A percentile compares a stretch with the other conserved stretches of the same genome.
Conservation (phyloP, 2,113 vertebrate species). For the Scortum barcoo region DNA sequence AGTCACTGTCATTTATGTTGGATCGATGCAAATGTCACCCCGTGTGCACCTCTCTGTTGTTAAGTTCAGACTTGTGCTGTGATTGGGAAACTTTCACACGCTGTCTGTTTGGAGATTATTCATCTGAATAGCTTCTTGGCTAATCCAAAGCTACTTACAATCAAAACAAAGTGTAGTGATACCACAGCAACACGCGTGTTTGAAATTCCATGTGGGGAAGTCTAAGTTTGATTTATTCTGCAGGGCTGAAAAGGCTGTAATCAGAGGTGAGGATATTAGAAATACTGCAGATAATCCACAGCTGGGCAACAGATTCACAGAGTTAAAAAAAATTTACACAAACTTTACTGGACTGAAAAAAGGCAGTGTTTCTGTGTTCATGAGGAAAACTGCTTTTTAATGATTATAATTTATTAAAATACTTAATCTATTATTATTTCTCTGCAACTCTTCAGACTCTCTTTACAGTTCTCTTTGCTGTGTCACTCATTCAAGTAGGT, state of each 20-base stretch:
- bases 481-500: neutral
- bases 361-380: too few species aligned
- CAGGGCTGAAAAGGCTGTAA: neutral
- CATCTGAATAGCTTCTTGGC: constrained; percentile 23
- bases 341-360: neutral
- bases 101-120: neutral
- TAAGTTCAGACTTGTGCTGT: neutral
- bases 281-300: neutral
- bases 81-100: neutral
- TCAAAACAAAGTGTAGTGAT: constrained; percentile 29
- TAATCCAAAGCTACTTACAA: constrained; percentile 56
- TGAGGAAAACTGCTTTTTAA: too few species aligned
- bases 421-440: too few species aligned
- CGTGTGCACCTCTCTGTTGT: neutral
- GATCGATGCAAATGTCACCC: neutral
- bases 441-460: too few species aligned
- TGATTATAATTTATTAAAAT: too few species aligned
- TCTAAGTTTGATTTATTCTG: neutral
- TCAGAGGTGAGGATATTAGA: neutral
- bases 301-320: neutral
- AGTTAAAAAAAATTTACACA: neutral
- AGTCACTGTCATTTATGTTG: neutral
- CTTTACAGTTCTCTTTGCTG: too few species aligned
- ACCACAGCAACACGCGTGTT: neutral
- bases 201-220: neutral